phyloP scores from a whole-genome alignment of 1,140 invertebrate species.

The Drosophila dunni region DNA sequence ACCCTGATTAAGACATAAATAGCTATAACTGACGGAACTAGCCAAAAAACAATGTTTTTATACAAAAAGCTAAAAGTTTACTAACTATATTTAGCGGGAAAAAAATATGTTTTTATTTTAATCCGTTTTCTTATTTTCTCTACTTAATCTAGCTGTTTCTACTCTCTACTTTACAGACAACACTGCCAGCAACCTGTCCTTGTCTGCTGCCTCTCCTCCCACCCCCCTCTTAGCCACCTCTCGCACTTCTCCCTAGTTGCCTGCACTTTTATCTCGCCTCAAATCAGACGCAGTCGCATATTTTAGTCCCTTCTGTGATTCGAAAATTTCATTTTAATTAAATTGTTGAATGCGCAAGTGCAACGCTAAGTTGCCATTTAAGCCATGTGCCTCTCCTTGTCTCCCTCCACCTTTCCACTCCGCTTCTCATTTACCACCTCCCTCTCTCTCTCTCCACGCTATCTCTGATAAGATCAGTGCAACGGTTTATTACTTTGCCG shows the following conservation, averaged over 20 bases:
- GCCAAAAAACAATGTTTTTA: too few species aligned
- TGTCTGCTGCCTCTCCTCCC: neutral
- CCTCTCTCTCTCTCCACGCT: neutral
- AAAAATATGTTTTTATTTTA: too few species aligned
- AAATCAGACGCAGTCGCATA: conserved; percentile 55
- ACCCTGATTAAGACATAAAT: too few species aligned
- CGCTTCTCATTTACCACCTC: neutral
- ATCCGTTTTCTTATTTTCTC: too few species aligned
- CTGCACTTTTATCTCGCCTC: neutral
- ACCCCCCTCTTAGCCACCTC: neutral
- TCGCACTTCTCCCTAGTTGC: neutral
- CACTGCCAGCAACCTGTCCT: conserved; percentile 4
- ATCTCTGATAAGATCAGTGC: conserved; percentile 61
- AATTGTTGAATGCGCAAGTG: conserved; percentile 74
- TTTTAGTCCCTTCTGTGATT: conserved; percentile 56
- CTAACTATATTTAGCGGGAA: too few species aligned
- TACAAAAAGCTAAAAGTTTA: too few species aligned
- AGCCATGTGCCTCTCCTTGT: conserved; percentile 9
- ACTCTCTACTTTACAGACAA: too few species aligned
- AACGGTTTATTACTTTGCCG: conserved; percentile 69
- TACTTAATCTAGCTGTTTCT: too few species aligned
- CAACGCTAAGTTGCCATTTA: conserved; percentile 66
- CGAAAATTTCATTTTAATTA: conserved; percentile 83
- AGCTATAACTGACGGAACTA: too few species aligned
- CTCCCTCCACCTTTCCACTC: neutral